Conservation (phyloP, 2,113 vertebrate species). For the Catagonus wagneri region DNA sequence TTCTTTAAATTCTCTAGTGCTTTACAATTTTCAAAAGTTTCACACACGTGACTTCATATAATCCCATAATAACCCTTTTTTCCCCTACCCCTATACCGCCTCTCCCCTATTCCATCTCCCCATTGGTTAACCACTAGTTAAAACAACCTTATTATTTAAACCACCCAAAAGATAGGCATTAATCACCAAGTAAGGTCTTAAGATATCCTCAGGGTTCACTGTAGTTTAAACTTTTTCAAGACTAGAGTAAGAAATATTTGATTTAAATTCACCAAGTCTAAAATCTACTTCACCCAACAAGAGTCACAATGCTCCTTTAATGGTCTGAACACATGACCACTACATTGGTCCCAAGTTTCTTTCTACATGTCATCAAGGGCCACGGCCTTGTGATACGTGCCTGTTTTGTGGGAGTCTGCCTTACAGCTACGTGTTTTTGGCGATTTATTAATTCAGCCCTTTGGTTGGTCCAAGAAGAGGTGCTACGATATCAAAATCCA, state of each 20-base stretch:
- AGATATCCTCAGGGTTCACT: slow-evolving; percentile 18
- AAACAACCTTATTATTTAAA: slow-evolving; percentile 16
- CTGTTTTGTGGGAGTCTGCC: background rate
- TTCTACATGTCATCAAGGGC: background rate
- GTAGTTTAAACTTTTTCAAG: background rate
- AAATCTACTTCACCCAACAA: slow-evolving; percentile 1
- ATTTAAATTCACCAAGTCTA: slow-evolving; percentile 45
- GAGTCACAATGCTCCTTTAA: background rate
- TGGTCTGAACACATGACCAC: background rate
- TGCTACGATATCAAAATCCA: background rate
- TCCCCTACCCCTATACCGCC: background rate
- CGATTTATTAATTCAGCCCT: background rate
- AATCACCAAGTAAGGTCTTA: slow-evolving; percentile 36
- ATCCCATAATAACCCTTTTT: background rate
- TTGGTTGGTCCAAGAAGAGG: background rate
- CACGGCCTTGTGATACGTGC: background rate
- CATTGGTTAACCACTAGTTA: background rate
- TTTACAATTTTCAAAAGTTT: background rate
- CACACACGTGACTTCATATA: background rate
- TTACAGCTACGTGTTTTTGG: background rate
- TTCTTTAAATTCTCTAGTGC: background rate
- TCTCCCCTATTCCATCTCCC: background rate
- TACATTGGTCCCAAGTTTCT: background rate
- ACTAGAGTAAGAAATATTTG: slow-evolving; percentile 12
- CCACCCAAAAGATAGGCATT: slow-evolving; percentile 26